phyloP scores from a whole-genome alignment of 2,113 vertebrate species.

The Microcebus lehilahytsara region DNA sequence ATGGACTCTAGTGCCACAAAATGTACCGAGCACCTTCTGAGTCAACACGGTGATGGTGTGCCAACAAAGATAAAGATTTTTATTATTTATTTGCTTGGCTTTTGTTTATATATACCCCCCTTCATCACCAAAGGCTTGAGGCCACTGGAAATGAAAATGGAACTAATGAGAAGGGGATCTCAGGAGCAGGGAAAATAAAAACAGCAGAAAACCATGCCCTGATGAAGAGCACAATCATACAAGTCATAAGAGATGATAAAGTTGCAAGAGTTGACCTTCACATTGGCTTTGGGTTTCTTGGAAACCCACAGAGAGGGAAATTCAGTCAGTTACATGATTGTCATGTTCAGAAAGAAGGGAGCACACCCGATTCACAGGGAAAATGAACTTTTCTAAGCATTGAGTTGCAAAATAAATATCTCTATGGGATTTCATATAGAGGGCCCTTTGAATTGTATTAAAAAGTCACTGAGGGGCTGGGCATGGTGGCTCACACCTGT shows the following conservation, averaged over 20 bases:
- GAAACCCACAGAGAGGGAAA: neutral
- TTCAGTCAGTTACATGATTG: neutral
- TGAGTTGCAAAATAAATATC: neutral
- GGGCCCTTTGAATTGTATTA: neutral
- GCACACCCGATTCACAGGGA: neutral
- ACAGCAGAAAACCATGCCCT: neutral
- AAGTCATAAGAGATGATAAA: neutral
- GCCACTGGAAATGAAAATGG: neutral
- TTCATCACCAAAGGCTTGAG: neutral
- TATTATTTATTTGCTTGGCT: neutral
- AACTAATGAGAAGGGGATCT: neutral
- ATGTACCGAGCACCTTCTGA: neutral
- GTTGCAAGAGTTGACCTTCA: neutral
- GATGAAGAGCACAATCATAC: neutral
- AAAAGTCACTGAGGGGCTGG: neutral
- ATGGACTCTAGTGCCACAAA: neutral
- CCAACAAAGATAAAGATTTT: conserved; percentile 49
- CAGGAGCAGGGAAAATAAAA: neutral
- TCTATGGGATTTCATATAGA: neutral
- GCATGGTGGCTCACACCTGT: no score
- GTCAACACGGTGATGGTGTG: neutral
- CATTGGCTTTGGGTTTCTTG: neutral
- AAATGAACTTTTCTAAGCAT: neutral
- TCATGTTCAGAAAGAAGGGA: neutral
- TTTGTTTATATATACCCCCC: neutral